Conservation (phyloP, 2,888 invertebrate species). For the Pandemis corylana region DNA sequence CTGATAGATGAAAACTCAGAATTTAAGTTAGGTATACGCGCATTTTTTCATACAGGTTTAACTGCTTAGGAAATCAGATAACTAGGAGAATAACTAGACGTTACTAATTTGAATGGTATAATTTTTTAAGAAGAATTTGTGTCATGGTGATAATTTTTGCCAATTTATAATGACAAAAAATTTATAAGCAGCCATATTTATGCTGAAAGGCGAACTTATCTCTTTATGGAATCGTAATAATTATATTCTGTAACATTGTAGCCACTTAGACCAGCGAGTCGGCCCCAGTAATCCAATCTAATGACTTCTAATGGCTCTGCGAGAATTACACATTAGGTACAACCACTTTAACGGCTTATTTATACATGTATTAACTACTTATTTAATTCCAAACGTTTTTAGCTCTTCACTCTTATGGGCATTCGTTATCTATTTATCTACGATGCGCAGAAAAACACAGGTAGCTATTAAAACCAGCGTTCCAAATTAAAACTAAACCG, state of each 20-base stretch:
- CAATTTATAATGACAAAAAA: background rate
- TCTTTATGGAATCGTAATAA: background rate
- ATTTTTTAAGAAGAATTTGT: too few species aligned
- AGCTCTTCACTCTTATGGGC: background rate
- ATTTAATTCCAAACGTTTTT: background rate
- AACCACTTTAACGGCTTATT: constrained; percentile 2
- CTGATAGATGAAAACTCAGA: too few species aligned
- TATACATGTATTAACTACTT: background rate
- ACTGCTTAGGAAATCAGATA: too few species aligned
- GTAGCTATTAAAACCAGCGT: too few species aligned
- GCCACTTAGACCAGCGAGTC: background rate
- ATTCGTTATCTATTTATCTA: background rate
- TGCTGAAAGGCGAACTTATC: background rate
- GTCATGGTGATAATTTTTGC: too few species aligned
- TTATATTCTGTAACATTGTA: constrained; percentile 2
- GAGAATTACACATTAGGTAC: background rate
- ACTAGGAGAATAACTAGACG: too few species aligned
- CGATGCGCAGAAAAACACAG: too few species aligned
- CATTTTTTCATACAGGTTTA: too few species aligned
- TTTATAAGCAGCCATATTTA: background rate
- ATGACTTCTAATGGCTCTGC: background rate
- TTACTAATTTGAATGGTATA: too few species aligned
- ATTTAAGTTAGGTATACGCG: too few species aligned
- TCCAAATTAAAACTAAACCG: too few species aligned
- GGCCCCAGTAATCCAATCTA: background rate